These are phyloP conservation scores for Stegophylla sp. DNA, from an alignment of 2,888 invertebrate species.

Conservation along the genomic window DNA sequence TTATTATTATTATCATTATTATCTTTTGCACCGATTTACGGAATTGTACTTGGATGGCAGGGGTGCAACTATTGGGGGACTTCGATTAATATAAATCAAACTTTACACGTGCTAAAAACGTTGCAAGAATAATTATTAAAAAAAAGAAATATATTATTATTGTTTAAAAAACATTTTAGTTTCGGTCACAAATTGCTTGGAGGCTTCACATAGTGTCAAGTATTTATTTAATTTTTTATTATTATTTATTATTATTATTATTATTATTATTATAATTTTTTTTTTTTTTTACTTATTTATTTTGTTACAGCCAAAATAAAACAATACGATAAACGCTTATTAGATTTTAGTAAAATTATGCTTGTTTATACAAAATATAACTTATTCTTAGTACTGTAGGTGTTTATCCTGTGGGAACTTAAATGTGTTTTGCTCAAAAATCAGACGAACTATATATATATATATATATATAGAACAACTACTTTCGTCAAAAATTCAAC, in stretches of 20 bases:
- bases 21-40: constrained; percentile 47
- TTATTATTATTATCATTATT: constrained; percentile 29
- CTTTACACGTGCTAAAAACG: constrained; percentile 12
- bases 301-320: constrained; percentile 38
- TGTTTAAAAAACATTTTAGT: constrained; percentile 44
- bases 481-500: constrained; percentile 17
- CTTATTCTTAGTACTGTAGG: constrained; percentile 12
- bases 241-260: no score
- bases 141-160: constrained; percentile 51
- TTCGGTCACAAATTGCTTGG: constrained; percentile 51
- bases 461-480: no score
- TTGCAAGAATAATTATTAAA: not conserved
- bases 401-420: constrained; percentile 28
- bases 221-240: constrained; percentile 26
- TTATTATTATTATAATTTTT: no score
- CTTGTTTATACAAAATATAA: constrained; percentile 39
- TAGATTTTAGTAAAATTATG: constrained; percentile 51
- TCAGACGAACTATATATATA: not conserved
- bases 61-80: constrained; percentile 33
- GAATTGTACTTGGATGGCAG: constrained; percentile 60
- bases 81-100: constrained; percentile 40
- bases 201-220: constrained; percentile 52
- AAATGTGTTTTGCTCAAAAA: constrained; percentile 33
- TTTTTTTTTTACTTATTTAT: constrained; percentile 25
- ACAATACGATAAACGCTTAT: constrained; percentile 36